Base-by-base conservation (phyloP, 2,113 vertebrate genomes). In the Bostrychus sinensis region DNA sequence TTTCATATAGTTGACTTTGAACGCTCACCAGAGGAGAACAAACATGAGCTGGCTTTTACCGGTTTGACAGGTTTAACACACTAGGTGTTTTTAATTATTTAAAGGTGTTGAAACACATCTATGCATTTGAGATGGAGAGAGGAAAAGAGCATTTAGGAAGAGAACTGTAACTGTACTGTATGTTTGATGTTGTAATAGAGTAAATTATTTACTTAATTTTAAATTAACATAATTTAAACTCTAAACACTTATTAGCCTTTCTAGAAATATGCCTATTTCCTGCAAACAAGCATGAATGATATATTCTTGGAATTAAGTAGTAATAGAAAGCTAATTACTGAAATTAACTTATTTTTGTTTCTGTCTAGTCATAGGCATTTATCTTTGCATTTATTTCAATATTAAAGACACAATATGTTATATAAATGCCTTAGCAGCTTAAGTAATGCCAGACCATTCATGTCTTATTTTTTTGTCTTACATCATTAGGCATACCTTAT, bases 401-500 rank as follows among this genome's bases (percentile, higher is more conserved):
- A 0, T 26, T 53, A 79, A 36, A 69, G 32, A 6, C 55, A 63
- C 38, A 66, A 55, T 72, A 66, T 74, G n/a, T n/a, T n/a, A n/a
- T n/a, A n/a, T 80, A 77, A 78, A 51, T 71, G 26, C 60, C 42
- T 39, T n/a, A 75, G 56, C 54, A 41, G 70, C 80, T 86, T 54
- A 70, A 38, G 55, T 59, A 77, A 54, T 58, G 62, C 39, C 75
- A 38, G 65, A 74, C 55, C 45, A 67, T 62, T 72, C 41, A 30
- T 46, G 30, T 37, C 28, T 80, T 84, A 67, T 70, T 75, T 77
- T n/a, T 81, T 66, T 50, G 70, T 85, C 80, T 80, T 48, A 34
- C 72, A 74, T 84, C 63, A 87, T 90, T 90, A 89, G 85, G 80
- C 70, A 37, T 85, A 80, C 77, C 78, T 75, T 85, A 78, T 85